Evolutionary conservation across 2,888 invertebrate genomes (phyloP).

Genomic region (Parthenolecanium corni): DNA sequence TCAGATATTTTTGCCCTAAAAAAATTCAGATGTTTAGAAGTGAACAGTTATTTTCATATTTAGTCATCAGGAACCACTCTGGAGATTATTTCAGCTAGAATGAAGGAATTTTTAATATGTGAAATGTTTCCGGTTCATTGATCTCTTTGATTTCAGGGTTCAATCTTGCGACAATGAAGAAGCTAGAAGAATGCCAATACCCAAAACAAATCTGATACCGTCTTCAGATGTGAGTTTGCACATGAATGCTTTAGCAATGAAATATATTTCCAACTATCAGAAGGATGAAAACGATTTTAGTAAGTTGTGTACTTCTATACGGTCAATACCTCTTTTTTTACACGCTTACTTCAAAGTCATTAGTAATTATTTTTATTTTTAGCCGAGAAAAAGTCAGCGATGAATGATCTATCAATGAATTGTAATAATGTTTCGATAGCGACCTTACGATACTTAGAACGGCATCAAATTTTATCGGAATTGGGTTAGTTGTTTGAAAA

Average conservation of each 20-base stretch:
- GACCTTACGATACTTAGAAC: slow-evolving; percentile 59
- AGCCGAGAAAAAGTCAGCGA: slow-evolving; percentile 1
- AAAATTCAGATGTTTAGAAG: neutral
- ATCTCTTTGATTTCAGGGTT: no score
- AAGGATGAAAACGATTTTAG: neutral
- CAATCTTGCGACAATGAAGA: slow-evolving; percentile 12
- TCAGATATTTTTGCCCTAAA: neutral
- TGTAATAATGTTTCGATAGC: slow-evolving; percentile 54
- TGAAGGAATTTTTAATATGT: no score
- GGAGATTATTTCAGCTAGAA: no score
- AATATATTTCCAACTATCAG: slow-evolving; percentile 40
- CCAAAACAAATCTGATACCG: slow-evolving; percentile 32
- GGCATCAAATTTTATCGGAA: slow-evolving; percentile 41
- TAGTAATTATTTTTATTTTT: neutral
- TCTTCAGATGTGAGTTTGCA: slow-evolving; percentile 43
- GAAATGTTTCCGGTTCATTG: no score
- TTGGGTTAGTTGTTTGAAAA: neutral
- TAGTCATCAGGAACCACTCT: no score
- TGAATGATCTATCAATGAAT: slow-evolving; percentile 6
- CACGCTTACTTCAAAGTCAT: neutral
- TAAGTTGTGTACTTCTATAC: neutral
- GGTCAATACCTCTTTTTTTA: no score
- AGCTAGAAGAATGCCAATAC: slow-evolving; percentile 1
- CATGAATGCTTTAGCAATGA: slow-evolving; percentile 46
- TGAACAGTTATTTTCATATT: no score